Evolutionary conservation across 2,113 vertebrate species (phyloP).

Genomic region (Ictalurus punctatus): DNA sequence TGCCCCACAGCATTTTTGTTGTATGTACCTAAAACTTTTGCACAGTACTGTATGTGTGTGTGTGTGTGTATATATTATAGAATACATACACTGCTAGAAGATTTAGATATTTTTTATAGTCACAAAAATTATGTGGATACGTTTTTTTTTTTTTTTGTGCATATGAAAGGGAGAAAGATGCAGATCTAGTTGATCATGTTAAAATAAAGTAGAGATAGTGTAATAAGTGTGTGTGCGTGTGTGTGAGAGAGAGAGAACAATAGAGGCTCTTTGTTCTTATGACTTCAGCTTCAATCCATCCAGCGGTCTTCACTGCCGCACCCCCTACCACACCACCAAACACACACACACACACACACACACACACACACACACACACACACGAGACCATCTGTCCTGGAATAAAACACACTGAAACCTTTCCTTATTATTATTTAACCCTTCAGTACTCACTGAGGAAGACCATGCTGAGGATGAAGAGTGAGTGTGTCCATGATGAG

Average conservation of each 20-base stretch:
- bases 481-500: slow-evolving; percentile 38
- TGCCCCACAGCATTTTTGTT: no score
- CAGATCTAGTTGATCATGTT: background rate
- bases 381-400: background rate
- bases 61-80: no score
- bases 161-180: background rate
- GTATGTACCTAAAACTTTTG: no score
- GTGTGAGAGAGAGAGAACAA: background rate
- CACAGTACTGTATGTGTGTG: no score
- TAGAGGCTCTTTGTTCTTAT: background rate
- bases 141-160: background rate
- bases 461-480: slow-evolving; percentile 38
- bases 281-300: background rate
- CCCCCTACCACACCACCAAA: slow-evolving; percentile 4
- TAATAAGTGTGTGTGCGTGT: background rate
- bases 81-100: no score
- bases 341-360: background rate
- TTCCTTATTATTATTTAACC: no score
- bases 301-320: background rate
- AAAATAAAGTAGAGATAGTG: background rate
- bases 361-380: background rate
- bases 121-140: no score
- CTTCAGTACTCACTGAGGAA: slow-evolving; percentile 50
- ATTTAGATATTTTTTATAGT: no score
- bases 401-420: background rate